Evolutionary conservation across 1,140 invertebrate species (phyloP).

Genomic region (Halyomorpha halys): DNA sequence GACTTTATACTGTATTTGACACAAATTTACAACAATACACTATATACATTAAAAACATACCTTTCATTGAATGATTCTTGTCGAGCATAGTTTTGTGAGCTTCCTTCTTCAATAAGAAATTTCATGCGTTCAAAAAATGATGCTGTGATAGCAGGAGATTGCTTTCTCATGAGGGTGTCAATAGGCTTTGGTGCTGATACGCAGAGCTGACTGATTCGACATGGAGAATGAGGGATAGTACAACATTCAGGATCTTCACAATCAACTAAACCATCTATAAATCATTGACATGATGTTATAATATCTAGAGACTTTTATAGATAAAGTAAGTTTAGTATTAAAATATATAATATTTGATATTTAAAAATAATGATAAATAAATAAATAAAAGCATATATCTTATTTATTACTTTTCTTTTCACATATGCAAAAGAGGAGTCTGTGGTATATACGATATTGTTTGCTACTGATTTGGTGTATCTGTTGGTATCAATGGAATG

Average conservation of each 20-base stretch:
- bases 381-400: too few species aligned
- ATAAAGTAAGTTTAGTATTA: too few species aligned
- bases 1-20: too few species aligned
- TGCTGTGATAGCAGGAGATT: conserved; percentile 88
- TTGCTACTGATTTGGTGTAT: too few species aligned
- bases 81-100: conserved; percentile 90
- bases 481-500: too few species aligned
- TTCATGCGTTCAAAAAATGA: conserved; percentile 98
- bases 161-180: conserved; percentile 84
- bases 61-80: conserved; percentile 93
- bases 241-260: conserved; percentile 98
- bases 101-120: conserved; percentile 94
- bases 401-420: too few species aligned
- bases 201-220: conserved; percentile 76
- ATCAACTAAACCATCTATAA: conserved; percentile 84
- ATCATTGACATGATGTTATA: conserved; percentile 12
- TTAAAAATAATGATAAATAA: too few species aligned
- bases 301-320: too few species aligned
- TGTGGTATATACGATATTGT: too few species aligned
- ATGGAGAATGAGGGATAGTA: conserved; percentile 50
- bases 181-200: conserved; percentile 86
- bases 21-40: too few species aligned
- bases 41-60: conserved; percentile 47
- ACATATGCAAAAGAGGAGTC: too few species aligned
- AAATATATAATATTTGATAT: too few species aligned